A percentile compares a stretch with the other conserved stretches of the same genome.
phyloP scores from a whole-genome alignment of 2,113 vertebrate genomes.

The Scolopax mira region DNA sequence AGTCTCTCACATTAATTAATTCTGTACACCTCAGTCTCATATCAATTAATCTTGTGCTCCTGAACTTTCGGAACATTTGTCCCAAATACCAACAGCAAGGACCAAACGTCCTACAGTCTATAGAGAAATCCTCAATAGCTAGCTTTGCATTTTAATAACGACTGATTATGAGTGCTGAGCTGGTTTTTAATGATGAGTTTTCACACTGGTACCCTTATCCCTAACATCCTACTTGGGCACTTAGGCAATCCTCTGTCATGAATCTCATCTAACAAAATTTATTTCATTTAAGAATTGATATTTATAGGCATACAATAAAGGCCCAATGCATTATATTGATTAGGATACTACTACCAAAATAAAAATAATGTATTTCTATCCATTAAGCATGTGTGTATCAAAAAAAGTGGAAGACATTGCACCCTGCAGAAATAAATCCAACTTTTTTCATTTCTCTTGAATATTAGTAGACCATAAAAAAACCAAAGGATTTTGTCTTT shows the following conservation, averaged over 20 bases:
- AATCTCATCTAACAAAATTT: neutral
- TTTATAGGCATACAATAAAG: neutral
- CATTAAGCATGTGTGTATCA: neutral
- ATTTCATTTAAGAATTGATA: neutral
- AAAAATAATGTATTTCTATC: neutral
- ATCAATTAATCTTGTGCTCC: neutral
- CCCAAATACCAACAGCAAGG: neutral
- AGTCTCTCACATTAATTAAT: conserved; percentile 25
- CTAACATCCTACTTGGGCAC: neutral
- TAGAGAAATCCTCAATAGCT: neutral
- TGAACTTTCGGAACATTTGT: neutral
- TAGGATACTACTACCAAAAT: neutral
- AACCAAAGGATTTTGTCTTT: neutral
- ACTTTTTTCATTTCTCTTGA: neutral
- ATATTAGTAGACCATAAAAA: neutral
- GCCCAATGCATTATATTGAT: neutral
- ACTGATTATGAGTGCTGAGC: neutral
- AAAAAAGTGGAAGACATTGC: neutral
- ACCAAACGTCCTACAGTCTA: neutral
- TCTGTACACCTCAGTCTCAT: neutral
- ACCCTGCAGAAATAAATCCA: neutral
- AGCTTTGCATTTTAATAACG: neutral
- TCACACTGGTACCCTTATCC: neutral
- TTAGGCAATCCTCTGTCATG: neutral
- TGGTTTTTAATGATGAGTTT: neutral